Percentiles rank a stretch among this genome's conserved stretches.
Conservation (phyloP, 1,140 invertebrate species). For the Ladona fulva region DNA sequence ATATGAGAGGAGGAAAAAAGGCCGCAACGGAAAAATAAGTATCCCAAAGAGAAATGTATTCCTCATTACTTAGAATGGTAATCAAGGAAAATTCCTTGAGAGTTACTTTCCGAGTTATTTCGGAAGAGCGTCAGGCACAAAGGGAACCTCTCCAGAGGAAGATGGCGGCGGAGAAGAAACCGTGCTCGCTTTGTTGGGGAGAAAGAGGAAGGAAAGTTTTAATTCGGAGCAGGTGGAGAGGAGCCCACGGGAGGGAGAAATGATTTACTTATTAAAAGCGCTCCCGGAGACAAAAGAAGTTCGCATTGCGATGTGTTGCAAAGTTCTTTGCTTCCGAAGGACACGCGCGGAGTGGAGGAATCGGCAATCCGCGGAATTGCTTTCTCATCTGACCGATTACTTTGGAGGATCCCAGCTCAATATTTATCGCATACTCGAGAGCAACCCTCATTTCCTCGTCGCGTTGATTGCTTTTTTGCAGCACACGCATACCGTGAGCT, state of each 20-base stretch:
- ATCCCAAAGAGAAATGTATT: background rate
- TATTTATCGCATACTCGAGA: too few relatives aligned
- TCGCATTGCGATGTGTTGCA: too few relatives aligned
- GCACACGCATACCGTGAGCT: too few relatives aligned
- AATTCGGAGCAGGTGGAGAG: background rate
- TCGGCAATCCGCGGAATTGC: too few relatives aligned
- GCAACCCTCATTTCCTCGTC: too few relatives aligned
- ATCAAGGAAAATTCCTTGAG: background rate
- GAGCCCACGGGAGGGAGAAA: background rate
- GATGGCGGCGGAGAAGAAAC: background rate
- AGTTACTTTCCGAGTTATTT: background rate
- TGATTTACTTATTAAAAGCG: too few relatives aligned
- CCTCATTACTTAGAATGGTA: constrained; percentile 1
- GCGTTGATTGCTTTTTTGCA: too few relatives aligned
- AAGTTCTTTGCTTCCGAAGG: too few relatives aligned
- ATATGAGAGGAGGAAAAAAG: background rate
- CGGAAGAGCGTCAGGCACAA: background rate
- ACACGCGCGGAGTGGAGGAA: too few relatives aligned
- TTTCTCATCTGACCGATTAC: too few relatives aligned
- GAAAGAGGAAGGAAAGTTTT: background rate
- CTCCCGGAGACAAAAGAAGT: too few relatives aligned
- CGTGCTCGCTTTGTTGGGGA: background rate
- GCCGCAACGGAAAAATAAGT: background rate
- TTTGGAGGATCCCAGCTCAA: too few relatives aligned
- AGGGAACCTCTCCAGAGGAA: background rate